Evolutionary conservation across 2,113 vertebrate species (phyloP).

Genomic region (Xiphophorus hellerii): DNA sequence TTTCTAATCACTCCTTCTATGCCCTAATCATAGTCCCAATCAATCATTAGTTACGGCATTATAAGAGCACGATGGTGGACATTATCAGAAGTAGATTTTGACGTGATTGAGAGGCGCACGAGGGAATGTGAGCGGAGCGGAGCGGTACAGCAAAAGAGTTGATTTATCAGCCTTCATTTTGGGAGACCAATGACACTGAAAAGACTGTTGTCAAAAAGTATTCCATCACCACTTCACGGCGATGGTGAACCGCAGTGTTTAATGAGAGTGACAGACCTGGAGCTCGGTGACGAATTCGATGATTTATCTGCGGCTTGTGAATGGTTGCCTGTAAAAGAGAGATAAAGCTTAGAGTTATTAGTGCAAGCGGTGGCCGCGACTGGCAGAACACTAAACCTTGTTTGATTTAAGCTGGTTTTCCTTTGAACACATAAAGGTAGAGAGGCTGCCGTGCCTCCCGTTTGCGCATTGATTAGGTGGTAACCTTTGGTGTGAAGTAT

Average conservation of each 20-base stretch:
- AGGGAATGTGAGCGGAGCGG: constrained; percentile 39
- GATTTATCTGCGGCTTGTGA: constrained; percentile 54
- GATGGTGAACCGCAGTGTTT: constrained; percentile 43
- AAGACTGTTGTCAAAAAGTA: constrained; percentile 43
- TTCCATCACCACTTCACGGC: constrained; percentile 53
- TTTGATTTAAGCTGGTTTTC: constrained; percentile 60
- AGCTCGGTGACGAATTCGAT: constrained; percentile 45
- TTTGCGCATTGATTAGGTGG: constrained; percentile 64
- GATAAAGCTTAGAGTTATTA: constrained; percentile 41
- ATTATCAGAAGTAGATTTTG: constrained; percentile 59
- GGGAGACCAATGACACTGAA: constrained; percentile 36
- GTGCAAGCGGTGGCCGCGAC: constrained; percentile 34
- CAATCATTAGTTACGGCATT: constrained; percentile 58
- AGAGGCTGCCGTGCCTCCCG: constrained; percentile 37
- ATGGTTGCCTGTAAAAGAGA: constrained; percentile 40
- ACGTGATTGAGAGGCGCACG: constrained; percentile 48
- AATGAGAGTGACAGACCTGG: constrained; percentile 49
- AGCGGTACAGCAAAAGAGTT: constrained; percentile 23
- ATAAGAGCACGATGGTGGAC: constrained; percentile 33
- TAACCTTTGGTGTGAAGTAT: constrained; percentile 75
- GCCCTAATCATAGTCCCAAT: constrained; percentile 55
- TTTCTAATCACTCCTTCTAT: constrained; percentile 70
- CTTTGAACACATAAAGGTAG: constrained; percentile 44
- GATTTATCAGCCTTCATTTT: constrained; percentile 50
- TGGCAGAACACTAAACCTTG: constrained; percentile 29